Base-by-base conservation (phyloP, 2,113 vertebrate species). In the Nicator chloris region DNA sequence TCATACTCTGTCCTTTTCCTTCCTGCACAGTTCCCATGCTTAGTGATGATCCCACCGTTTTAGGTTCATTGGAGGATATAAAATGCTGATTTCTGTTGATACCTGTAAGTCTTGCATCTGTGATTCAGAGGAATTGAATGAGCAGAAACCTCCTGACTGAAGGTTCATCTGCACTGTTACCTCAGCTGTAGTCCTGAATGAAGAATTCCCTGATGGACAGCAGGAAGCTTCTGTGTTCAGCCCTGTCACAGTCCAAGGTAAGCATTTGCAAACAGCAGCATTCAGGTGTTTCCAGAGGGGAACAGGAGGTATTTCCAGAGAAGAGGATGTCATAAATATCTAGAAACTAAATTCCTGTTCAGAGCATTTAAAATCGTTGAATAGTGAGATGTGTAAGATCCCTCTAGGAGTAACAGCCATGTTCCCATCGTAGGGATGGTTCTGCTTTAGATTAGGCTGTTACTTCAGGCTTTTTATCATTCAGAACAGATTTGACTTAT, bases 201-300 rank as follows among this genome's bases (percentile, higher is more conserved):
- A 33, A 27, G 27, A 30, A 9, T 50, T 72, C 64, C 20, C 68
- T 72, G 57, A 5, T 3, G 3, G 64, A 28, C 35, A 13, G 3
- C 13, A 68, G 51, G 57, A 45, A 65, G 66, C 59, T 76, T 72
- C 88, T 57, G 14, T 5, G 59, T 23, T 47, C 63, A 20, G 39
- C 42, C 61, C 30, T 13, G 0, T 70, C 20, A 2, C 4, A 26
- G 8, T 9, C 39, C 0, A 2, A 69, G 65, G 42, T 51, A 30
- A 45, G 59, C 33, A 15, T 39, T 73, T 59, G 45, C 54, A 39
- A 13, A 30, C 54, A 51, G 70, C 82, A 78, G 16, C 8, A 3
- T 50, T 75, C 50, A 20, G 21, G 23, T 60, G 6, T 75, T 66
- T 60, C 44, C 51, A 37, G 21, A 35, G 42, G 20, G 16, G 15